These are phyloP conservation scores for Drosophila nebulosa DNA, from an alignment of 1,140 invertebrate species.

Conservation along the genomic window DNA sequence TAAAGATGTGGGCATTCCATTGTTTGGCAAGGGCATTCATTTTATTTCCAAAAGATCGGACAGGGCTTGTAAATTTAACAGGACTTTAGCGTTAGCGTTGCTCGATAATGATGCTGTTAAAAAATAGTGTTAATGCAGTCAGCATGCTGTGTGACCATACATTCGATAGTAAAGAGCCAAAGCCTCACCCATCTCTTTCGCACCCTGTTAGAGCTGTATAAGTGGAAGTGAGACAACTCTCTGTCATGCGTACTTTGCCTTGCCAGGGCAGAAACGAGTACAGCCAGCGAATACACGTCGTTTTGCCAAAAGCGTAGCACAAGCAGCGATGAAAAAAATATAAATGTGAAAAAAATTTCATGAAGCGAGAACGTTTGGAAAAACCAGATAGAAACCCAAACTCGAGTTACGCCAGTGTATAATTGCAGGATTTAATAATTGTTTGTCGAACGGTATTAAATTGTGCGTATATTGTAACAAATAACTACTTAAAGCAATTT, in stretches of 20 bases:
- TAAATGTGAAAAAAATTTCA: constrained; percentile 71
- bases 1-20: too few species aligned
- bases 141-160: constrained; percentile 25
- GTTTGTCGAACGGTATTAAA: constrained; percentile 33
- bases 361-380: constrained; percentile 59
- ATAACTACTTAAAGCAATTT: constrained; percentile 53
- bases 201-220: constrained; percentile 35
- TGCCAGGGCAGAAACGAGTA: constrained; percentile 65
- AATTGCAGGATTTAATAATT: constrained; percentile 29
- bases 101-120: too few species aligned
- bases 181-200: constrained; percentile 39
- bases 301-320: constrained; percentile 72
- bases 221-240: constrained; percentile 38
- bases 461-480: constrained; percentile 61
- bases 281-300: constrained; percentile 76
- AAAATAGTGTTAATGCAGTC: neutral
- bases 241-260: constrained; percentile 66
- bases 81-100: too few species aligned
- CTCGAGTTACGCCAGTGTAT: constrained; percentile 48
- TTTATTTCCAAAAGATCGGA: too few species aligned
- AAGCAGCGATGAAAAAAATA: constrained; percentile 72
- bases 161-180: constrained; percentile 25
- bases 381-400: constrained; percentile 25
- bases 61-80: too few species aligned
- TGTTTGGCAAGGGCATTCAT: too few species aligned